Evolutionary conservation across 2,113 vertebrate species (phyloP), one percentile per base, ranked within the genome.

Genomic region (Theristicus caerulescens): DNA sequence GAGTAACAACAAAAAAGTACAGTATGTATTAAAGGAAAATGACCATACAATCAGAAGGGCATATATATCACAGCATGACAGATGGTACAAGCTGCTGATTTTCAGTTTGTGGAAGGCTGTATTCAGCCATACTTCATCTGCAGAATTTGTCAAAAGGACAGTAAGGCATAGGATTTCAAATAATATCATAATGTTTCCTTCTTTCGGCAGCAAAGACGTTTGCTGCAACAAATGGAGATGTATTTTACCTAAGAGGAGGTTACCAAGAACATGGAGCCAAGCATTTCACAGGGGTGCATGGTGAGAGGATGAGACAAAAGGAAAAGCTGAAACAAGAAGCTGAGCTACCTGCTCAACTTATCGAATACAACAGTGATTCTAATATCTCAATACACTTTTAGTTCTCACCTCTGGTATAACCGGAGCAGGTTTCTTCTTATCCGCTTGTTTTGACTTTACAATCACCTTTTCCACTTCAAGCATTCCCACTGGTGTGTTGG

Each of bases 401-500:
- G 49, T 88, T 97, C 97, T 96, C 97, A 99, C 99, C 99, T 99
- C 99, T 47, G 99, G 99, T 97, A 99, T 98, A 91, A 98, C 97
- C 9, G 99, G 99, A 91, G 93, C 96, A 16, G 98, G 96, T 94
- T 99, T 99, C 96, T 99, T 99, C 93, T 99, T 99, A 83, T 99
- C 99, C n/a, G 92, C 74, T 86, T 98, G 97, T 98, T 99, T 99
- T 11, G 98, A 98, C 96, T 99, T 99, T 76, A 99, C 94, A 93
- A 99, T 98, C 54, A 99, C 98, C 92, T 98, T 99, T 88, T 99
- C 99, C n/a, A 99, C 98, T 78, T 99, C 98, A 96, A 99, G 97
- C 90, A 98, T 98, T 89, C 99, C 99, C 91, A 99, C 98, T 66
- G 99, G 98, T 62, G 99, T 99, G 38, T 98, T 99, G 64, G 99